phyloP scores from a whole-genome alignment of 2,888 invertebrate species.

The Protodeltote pygarga region DNA sequence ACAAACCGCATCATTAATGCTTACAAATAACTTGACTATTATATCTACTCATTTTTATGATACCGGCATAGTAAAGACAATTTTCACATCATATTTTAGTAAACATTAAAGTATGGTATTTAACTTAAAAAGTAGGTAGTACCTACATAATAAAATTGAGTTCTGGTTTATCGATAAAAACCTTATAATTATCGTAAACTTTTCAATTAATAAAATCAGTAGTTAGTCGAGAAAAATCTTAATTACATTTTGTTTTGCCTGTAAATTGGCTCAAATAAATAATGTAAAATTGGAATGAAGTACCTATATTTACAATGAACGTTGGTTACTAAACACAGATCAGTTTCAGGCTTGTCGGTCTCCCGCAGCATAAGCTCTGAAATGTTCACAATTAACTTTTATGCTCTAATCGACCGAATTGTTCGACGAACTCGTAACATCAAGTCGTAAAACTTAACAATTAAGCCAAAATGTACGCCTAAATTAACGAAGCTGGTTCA shows the following conservation, averaged over 20 bases:
- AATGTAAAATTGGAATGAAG: no score
- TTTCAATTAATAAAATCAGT: no score
- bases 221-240: no score
- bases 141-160: no score
- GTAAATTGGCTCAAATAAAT: no score
- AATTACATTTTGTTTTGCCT: no score
- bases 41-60: conserved; percentile 11
- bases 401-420: neutral
- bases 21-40: conserved; percentile 27
- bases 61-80: neutral
- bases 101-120: neutral
- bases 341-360: neutral
- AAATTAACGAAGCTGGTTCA: no score
- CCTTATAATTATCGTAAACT: no score
- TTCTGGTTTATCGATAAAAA: no score
- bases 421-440: neutral
- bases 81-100: neutral
- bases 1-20: conserved; percentile 38
- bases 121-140: neutral
- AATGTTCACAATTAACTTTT: conserved; percentile 11
- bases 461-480: neutral
- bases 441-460: no score
- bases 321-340: conserved; percentile 6
- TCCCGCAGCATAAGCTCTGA: neutral
- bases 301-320: no score